Percentiles rank a stretch among this genome's conserved stretches.
Evolutionary conservation across 1,140 invertebrate species (phyloP).

Genomic region (Musca domestica): DNA sequence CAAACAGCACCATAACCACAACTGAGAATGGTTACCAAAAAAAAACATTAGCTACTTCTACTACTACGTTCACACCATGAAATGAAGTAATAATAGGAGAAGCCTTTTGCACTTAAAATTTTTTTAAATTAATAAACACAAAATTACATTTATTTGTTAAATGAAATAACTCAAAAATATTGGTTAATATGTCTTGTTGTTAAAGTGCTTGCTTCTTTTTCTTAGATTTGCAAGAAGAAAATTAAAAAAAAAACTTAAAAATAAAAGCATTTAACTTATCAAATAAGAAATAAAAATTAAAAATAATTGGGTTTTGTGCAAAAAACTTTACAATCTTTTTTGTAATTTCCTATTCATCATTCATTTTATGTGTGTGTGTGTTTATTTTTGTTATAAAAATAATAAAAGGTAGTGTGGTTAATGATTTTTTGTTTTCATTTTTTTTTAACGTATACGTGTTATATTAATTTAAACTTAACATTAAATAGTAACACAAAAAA

Average conservation of each 20-base stretch:
- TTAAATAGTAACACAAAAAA: neutral
- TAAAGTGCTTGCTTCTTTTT: constrained; percentile 19
- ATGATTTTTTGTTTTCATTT: neutral
- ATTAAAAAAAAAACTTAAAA: neutral
- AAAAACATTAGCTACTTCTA: neutral
- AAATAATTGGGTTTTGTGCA: constrained; percentile 4
- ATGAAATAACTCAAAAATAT: too few relatives aligned
- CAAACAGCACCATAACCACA: too few relatives aligned
- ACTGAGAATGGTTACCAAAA: neutral
- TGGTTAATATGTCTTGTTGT: too few relatives aligned
- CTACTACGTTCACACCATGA: constrained; percentile 14
- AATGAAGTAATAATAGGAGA: constrained; percentile 19
- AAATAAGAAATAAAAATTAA: constrained; percentile 6
- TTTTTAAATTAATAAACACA: too few relatives aligned
- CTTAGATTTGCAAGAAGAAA: too few relatives aligned
- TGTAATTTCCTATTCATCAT: constrained; percentile 3
- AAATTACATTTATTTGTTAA: too few relatives aligned
- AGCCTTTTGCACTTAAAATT: constrained; percentile 11
- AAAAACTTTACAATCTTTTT: constrained; percentile 12
- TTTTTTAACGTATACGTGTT: neutral
- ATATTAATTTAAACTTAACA: neutral
- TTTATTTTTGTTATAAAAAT: too few relatives aligned
- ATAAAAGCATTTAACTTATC: constrained; percentile 5
- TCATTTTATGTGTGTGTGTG: constrained; percentile 1
- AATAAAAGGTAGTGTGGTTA: neutral